A percentile compares a stretch with the other conserved stretches of the same genome.
Evolutionary conservation across 30 jellyfish, hydroid and myxozoan species (phyloP).

Genomic region (Sanderia malayensis): DNA sequence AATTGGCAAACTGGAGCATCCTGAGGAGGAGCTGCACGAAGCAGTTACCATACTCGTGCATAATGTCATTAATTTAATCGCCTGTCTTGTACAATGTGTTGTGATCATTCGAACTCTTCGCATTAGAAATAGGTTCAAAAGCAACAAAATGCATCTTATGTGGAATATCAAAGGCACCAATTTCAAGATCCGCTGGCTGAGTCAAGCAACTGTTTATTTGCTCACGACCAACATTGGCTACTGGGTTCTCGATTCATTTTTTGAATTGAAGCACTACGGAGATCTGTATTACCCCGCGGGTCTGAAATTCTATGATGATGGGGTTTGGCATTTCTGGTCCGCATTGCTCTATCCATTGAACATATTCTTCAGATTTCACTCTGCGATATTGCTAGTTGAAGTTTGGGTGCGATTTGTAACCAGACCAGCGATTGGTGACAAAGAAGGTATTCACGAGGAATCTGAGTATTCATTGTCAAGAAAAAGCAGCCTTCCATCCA

Average conservation of each 20-base stretch:
- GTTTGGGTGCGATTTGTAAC: constrained; percentile 18
- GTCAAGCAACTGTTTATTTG: constrained; percentile 31
- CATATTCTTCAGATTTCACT: constrained; percentile 51
- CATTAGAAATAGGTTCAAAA: constrained; percentile 1
- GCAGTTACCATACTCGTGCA: constrained; percentile 14
- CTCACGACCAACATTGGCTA: constrained; percentile 37
- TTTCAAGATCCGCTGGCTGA: constrained; percentile 2
- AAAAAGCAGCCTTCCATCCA: constrained; percentile 28
- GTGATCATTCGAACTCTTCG: constrained; percentile 35
- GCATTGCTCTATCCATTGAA: constrained; percentile 24
- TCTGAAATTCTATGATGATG: constrained; percentile 4
- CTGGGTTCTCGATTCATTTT: constrained; percentile 57
- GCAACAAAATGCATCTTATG: neutral
- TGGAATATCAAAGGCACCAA: neutral
- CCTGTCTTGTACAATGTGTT: constrained; percentile 3
- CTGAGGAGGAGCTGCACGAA: neutral
- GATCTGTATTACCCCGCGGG: constrained; percentile 35
- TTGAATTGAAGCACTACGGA: constrained; percentile 18
- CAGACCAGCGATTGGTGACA: neutral
- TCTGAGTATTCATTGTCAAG: neutral
- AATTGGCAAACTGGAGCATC: neutral
- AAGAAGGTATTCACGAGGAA: too few relatives aligned
- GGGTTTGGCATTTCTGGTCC: constrained; percentile 30
- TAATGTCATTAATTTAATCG: neutral
- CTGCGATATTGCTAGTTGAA: constrained; percentile 40